phyloP scores from a whole-genome alignment of 2,113 vertebrate genomes.

The Galemys pyrenaicus region DNA sequence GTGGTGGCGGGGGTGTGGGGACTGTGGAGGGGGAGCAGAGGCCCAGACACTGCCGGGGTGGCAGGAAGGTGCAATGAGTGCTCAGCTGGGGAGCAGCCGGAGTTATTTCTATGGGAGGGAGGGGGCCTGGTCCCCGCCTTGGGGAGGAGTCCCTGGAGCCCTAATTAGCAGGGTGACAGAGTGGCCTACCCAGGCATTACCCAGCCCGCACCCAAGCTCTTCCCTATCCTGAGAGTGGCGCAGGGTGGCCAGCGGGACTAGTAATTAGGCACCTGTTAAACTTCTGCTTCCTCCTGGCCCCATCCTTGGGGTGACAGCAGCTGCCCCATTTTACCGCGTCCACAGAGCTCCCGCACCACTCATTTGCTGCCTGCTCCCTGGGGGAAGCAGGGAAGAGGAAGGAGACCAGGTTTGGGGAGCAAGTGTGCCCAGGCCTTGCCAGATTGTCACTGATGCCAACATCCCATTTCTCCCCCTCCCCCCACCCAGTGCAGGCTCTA shows the following conservation, averaged over 20 bases:
- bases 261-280: conserved; percentile 80
- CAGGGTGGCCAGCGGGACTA: conserved; percentile 62
- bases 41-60: conserved; percentile 70
- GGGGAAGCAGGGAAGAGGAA: conserved; percentile 56
- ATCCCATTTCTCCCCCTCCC: background rate
- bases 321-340: conserved; percentile 58
- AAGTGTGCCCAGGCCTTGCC: background rate
- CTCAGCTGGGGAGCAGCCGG: conserved; percentile 39
- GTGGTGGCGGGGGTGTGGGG: conserved; percentile 25
- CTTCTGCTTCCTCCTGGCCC: conserved; percentile 70
- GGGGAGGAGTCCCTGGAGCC: conserved; percentile 76
- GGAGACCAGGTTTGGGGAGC: background rate
- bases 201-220: conserved; percentile 77
- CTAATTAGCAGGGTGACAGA: conserved; percentile 79
- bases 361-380: conserved; percentile 53
- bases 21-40: conserved; percentile 49
- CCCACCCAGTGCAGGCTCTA: background rate
- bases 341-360: conserved; percentile 52
- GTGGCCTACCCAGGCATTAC: conserved; percentile 75
- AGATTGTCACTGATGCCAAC: background rate
- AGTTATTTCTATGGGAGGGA: conserved; percentile 80
- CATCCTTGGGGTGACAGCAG: conserved; percentile 54
- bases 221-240: conserved; percentile 63
- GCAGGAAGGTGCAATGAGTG: conserved; percentile 71
- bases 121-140: conserved; percentile 78